A percentile compares a stretch with the other conserved stretches of the same genome.
These are phyloP conservation scores for Tretioscincus oriximinensis DNA, from an alignment of 2,113 vertebrate genomes.

Conservation along the genomic window DNA sequence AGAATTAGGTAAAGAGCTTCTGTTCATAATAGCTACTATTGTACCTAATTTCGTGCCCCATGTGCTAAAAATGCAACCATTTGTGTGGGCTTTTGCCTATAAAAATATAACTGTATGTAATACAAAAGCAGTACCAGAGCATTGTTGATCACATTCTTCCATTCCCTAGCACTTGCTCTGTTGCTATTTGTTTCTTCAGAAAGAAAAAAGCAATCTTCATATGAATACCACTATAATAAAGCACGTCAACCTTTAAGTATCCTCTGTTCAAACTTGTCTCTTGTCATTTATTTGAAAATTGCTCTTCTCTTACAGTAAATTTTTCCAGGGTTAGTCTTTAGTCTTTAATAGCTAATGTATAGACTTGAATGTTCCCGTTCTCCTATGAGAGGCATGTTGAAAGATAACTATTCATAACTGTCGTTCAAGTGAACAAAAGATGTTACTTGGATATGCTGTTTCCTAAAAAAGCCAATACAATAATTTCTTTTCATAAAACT, in stretches of 20 bases:
- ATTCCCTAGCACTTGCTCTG: constrained; percentile 20
- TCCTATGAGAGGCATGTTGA: constrained; percentile 40
- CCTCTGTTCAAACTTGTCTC: constrained; percentile 45
- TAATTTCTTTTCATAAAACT: background rate
- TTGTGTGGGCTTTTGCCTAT: constrained; percentile 21
- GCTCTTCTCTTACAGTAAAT: constrained; percentile 32
- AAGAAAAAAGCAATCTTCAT: constrained; percentile 16
- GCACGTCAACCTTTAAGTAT: constrained; percentile 27
- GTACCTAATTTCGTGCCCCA: constrained; percentile 3
- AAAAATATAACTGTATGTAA: background rate
- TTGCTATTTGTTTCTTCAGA: constrained; percentile 26
- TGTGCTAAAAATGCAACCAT: constrained; percentile 18
- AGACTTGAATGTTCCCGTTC: constrained; percentile 35
- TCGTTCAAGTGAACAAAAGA: constrained; percentile 8
- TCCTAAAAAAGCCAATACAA: constrained; percentile 8
- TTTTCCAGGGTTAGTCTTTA: constrained; percentile 47
- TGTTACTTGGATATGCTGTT: background rate
- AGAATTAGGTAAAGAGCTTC: background rate
- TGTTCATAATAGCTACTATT: constrained; percentile 9
- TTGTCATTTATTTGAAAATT: constrained; percentile 46
- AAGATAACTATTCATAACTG: constrained; percentile 28
- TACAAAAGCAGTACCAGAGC: constrained; percentile 25
- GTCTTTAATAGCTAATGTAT: constrained; percentile 46
- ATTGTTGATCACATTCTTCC: constrained; percentile 30
- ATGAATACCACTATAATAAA: constrained; percentile 32